Conservation (phyloP, 2,888 invertebrate species). For the Platerodrilus igneus region DNA sequence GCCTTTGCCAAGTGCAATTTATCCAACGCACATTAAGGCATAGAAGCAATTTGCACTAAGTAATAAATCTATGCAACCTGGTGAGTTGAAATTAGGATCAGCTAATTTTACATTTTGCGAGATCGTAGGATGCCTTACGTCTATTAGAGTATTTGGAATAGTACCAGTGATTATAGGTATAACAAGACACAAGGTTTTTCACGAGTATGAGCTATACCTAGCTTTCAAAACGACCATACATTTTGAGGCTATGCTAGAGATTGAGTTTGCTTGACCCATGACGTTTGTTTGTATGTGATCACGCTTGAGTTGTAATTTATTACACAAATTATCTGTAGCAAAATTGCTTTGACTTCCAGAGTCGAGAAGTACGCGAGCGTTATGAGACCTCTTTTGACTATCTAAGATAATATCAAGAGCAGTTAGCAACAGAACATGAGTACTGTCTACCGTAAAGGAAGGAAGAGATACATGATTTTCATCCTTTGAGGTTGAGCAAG, state of each 20-base stretch:
- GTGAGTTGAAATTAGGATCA: constrained; percentile 8
- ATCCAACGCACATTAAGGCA: constrained; percentile 7
- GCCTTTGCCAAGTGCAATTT: constrained; percentile 9
- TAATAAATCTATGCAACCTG: constrained; percentile 9
- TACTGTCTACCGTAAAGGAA: no score
- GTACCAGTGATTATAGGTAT: constrained; percentile 14
- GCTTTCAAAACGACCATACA: constrained; percentile 13
- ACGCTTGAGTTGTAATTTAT: constrained; percentile 9
- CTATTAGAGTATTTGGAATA: constrained; percentile 5
- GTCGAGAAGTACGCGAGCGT: constrained; percentile 16
- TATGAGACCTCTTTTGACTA: constrained; percentile 1
- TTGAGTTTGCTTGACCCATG: constrained; percentile 19
- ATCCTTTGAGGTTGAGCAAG: no score
- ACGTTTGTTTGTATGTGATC: constrained; percentile 9
- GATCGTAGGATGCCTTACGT: constrained; percentile 1
- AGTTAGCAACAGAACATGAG: constrained; percentile 15
- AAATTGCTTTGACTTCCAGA: constrained; percentile 21
- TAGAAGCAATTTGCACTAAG: constrained; percentile 12
- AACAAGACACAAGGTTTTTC: constrained; percentile 11
- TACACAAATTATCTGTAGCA: constrained; percentile 10
- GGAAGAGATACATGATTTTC: no score
- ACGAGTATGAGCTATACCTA: constrained; percentile 6
- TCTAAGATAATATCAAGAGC: constrained; percentile 11
- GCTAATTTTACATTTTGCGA: constrained; percentile 13
- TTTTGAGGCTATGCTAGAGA: no score